Percentiles rank a stretch among this genome's conserved stretches.
phyloP scores from a whole-genome alignment of 2,797 vertebrate genomes.

The Gallinago stenura region DNA sequence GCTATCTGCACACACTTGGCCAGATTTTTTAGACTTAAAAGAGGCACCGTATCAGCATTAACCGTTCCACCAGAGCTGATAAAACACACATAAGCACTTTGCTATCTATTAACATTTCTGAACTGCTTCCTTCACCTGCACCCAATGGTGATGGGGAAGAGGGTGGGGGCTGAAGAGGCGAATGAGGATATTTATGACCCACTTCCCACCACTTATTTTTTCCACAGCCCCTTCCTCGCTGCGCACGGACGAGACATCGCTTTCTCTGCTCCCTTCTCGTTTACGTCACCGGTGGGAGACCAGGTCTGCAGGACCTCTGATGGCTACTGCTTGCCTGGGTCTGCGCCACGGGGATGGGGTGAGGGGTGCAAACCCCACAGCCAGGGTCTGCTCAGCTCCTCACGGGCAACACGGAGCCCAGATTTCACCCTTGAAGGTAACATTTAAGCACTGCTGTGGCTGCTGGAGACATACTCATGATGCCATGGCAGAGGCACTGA shows the following conservation, averaged over 20 bases:
- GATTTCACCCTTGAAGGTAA: not conserved
- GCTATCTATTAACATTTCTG: constrained; percentile 37
- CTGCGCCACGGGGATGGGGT: not conserved
- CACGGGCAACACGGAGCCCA: not conserved
- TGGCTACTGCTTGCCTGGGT: not conserved
- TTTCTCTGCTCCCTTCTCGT: not conserved
- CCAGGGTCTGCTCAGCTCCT: not conserved
- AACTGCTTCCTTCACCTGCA: constrained; percentile 56
- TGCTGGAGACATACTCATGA: fast-evolving
- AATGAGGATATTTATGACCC: not conserved
- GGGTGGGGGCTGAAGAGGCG: not conserved
- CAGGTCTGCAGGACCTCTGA: not conserved
- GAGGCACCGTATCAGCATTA: constrained; percentile 15
- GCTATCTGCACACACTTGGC: constrained; percentile 61
- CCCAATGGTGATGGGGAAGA: not conserved
- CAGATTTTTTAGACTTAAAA: constrained; percentile 65
- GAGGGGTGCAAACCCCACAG: too few species aligned
- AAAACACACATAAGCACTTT: not conserved
- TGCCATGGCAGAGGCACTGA: not conserved
- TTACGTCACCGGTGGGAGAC: not conserved
- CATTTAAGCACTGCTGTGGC: not conserved
- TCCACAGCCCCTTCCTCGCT: not conserved
- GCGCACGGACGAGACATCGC: fast-evolving
- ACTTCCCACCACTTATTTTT: not conserved
- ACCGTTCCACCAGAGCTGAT: constrained; percentile 32